Conservation (phyloP, 1,140 invertebrate genomes). For the Nomia melanderi region DNA sequence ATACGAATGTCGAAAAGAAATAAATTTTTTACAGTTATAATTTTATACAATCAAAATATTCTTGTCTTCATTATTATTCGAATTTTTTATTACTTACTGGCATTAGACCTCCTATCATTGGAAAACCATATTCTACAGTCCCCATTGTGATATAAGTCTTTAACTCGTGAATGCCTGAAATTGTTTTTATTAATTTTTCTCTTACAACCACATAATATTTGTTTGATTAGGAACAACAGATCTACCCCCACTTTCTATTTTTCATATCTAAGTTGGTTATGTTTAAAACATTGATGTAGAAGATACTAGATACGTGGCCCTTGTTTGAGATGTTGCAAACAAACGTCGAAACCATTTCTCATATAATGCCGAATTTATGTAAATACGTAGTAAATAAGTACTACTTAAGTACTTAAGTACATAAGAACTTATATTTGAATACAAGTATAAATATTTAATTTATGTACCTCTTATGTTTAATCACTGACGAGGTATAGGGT, state of each 20-base stretch:
- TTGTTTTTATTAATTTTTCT: constrained; percentile 1
- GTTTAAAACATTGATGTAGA: constrained; percentile 45
- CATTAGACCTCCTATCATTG: constrained; percentile 85
- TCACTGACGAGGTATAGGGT: no score
- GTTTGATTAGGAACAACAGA: constrained; percentile 1
- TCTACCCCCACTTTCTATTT: constrained; percentile 12
- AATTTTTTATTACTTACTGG: constrained; percentile 81
- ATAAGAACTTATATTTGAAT: no score
- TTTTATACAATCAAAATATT: constrained; percentile 9
- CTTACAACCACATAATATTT: not conserved
- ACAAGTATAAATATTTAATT: no score
- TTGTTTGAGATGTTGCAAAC: constrained; percentile 1
- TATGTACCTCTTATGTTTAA: no score
- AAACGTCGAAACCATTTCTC: no score
- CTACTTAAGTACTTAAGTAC: no score
- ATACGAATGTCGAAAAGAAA: constrained; percentile 14
- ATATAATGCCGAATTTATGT: no score
- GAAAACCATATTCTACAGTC: constrained; percentile 82
- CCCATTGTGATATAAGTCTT: constrained; percentile 71
- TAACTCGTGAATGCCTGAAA: not conserved
- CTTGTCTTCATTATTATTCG: not conserved
- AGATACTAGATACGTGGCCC: constrained; percentile 19
- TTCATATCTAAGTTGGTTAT: constrained; percentile 38
- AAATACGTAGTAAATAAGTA: no score
- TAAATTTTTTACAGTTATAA: constrained; percentile 9